phyloP scores from a whole-genome alignment of 2,113 vertebrate genomes.

The Choloepus hoffmanni region DNA sequence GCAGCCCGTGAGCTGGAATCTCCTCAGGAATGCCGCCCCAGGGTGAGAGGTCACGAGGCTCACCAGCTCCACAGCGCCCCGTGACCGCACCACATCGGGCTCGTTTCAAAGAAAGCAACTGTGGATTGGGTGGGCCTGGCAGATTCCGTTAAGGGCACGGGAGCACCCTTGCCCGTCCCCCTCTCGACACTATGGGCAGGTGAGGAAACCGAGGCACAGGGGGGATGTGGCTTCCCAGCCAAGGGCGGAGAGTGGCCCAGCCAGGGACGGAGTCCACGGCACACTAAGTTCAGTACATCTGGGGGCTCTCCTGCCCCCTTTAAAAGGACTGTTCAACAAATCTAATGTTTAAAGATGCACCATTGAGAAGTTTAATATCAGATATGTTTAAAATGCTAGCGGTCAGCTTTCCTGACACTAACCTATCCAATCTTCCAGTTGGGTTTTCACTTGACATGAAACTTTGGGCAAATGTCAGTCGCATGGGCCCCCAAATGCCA shows the following conservation, averaged over 20 bases:
- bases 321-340: fast-evolving
- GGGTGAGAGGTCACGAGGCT: fast-evolving
- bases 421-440: constrained; percentile 70
- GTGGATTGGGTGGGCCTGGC: fast-evolving
- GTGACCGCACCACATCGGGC: fast-evolving
- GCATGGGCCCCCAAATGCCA: constrained; percentile 66
- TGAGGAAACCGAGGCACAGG: neutral
- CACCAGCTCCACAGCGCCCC: fast-evolving
- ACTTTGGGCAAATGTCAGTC: constrained; percentile 69
- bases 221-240: fast-evolving
- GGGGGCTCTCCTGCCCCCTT: fast-evolving
- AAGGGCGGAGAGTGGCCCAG: no score
- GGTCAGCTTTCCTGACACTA: neutral
- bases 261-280: fast-evolving
- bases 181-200: no score
- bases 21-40: fast-evolving
- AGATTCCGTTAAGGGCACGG: no score
- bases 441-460: constrained; percentile 76
- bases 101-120: neutral
- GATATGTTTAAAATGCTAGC: fast-evolving
- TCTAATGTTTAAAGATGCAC: neutral
- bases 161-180: no score
- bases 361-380: fast-evolving
- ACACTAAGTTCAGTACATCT: fast-evolving
- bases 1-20: neutral